These are phyloP conservation scores for Pterocles orientalis DNA, from an alignment of 2,113 vertebrate genomes.

Conservation along the genomic window DNA sequence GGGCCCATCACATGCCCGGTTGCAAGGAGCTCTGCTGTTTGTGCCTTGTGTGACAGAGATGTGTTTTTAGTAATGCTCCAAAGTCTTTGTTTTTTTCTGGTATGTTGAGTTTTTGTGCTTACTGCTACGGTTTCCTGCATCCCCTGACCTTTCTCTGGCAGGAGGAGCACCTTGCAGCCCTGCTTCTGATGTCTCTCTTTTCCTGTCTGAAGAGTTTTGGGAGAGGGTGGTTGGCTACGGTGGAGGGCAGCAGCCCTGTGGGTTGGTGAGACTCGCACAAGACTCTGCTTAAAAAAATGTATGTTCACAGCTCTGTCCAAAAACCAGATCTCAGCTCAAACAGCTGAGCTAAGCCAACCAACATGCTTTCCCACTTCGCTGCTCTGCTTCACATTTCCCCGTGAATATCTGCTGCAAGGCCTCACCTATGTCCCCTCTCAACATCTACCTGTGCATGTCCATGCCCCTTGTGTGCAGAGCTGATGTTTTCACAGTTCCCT, in stretches of 20 bases:
- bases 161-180: neutral
- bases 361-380: neutral
- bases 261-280: neutral
- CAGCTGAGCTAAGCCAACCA: neutral
- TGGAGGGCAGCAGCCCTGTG: neutral
- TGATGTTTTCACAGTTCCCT: neutral
- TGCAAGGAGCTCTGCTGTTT: neutral
- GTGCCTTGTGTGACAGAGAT: neutral
- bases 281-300: neutral
- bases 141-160: neutral
- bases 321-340: neutral
- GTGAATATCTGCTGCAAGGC: neutral
- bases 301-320: neutral
- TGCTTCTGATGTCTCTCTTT: neutral
- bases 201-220: neutral
- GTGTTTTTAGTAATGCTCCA: neutral
- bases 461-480: neutral
- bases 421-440: neutral
- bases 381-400: neutral
- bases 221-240: neutral
- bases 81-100: neutral
- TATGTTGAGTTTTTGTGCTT: accelerated
- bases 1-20: accelerated
- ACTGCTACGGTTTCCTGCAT: neutral
- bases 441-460: accelerated